These are phyloP conservation scores for Scytalopus superciliaris DNA, from an alignment of 2,113 vertebrate species.

Conservation along the genomic window DNA sequence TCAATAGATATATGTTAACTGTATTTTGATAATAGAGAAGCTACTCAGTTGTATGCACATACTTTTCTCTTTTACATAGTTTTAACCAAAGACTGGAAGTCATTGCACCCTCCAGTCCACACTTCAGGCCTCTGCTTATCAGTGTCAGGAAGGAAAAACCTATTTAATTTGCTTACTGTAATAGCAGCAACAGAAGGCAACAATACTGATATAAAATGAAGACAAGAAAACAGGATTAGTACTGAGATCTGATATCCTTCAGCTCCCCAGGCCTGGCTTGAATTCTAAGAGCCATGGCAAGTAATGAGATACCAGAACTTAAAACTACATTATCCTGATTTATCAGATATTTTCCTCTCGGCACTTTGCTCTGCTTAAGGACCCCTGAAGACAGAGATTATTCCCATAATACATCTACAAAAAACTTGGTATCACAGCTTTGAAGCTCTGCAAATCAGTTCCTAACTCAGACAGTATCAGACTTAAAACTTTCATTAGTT, in stretches of 20 bases:
- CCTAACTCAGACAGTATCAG: neutral
- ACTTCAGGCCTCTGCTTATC: neutral
- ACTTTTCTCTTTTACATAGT: neutral
- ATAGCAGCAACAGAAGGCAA: neutral
- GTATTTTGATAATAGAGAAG: neutral
- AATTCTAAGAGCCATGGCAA: slow-evolving; percentile 25
- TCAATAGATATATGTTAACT: neutral
- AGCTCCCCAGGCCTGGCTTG: neutral
- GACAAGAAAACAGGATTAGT: slow-evolving; percentile 45
- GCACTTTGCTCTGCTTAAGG: slow-evolving; percentile 25
- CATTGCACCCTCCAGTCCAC: neutral
- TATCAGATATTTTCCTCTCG: slow-evolving; percentile 43
- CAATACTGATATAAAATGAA: slow-evolving; percentile 17
- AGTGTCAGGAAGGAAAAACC: neutral
- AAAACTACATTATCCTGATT: slow-evolving; percentile 42
- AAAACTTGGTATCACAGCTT: neutral
- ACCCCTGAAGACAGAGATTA: slow-evolving; percentile 35
- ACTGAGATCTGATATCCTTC: slow-evolving; percentile 47
- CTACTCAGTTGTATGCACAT: neutral
- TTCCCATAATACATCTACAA: neutral
- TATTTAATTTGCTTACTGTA: slow-evolving; percentile 42
- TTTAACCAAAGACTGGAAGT: neutral
- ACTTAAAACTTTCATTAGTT: neutral
- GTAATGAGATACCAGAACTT: slow-evolving; percentile 46
- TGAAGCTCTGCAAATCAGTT: neutral